Conservation (phyloP, 2,797 vertebrate genomes). For the Gephyroberyx darwinii region DNA sequence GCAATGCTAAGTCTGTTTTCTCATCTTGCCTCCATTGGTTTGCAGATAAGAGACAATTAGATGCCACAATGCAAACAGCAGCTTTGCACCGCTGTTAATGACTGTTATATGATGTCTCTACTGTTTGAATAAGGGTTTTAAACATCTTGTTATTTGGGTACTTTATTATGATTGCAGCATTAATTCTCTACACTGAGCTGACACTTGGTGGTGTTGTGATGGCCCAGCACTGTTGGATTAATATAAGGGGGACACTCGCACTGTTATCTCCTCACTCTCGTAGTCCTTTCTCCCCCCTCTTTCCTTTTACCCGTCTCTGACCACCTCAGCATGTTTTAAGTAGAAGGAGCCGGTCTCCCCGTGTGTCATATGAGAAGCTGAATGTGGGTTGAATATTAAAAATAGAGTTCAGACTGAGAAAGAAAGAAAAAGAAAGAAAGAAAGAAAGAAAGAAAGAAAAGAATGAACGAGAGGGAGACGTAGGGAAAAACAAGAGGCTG, state of each 20-base stretch:
- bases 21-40: conserved; percentile 1
- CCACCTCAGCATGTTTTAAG: conserved; percentile 38
- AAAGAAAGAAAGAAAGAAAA: conserved; percentile 47
- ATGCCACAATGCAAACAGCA: not conserved
- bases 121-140: not conserved
- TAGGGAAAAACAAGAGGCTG: conserved; percentile 20
- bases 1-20: not conserved
- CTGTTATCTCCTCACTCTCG: conserved; percentile 14
- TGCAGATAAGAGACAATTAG: not conserved
- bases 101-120: not conserved
- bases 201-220: conserved; percentile 2
- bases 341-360: conserved; percentile 48
- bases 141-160: not conserved
- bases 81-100: not conserved
- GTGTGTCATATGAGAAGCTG: conserved; percentile 65
- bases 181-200: conserved; percentile 8
- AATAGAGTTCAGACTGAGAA: conserved; percentile 66
- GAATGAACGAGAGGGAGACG: too few relatives aligned
- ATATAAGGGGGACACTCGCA: not conserved
- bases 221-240: not conserved
- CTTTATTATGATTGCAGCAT: not conserved
- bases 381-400: conserved; percentile 75
- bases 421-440: conserved; percentile 26
- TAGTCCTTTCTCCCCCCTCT: conserved; percentile 14
- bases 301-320: conserved; percentile 38